Conservation (phyloP, 2,113 vertebrate genomes). For the Ceuthmochares aereus region DNA sequence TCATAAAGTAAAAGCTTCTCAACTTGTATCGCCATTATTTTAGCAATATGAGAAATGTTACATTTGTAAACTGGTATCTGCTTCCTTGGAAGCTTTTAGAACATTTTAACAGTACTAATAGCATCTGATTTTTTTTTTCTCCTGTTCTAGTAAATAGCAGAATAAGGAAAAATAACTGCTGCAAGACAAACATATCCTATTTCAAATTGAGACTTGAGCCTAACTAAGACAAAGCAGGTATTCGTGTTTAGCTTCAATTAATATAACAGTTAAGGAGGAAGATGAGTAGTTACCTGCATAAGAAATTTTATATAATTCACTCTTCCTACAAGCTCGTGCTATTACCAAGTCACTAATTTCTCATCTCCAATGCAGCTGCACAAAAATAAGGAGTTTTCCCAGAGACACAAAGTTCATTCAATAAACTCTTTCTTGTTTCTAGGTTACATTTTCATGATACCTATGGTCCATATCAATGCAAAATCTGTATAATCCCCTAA, state of each 20-base stretch:
- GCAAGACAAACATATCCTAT: constrained; percentile 10
- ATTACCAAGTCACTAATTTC: background rate
- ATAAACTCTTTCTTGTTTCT: background rate
- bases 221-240: constrained; percentile 9
- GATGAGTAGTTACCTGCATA: background rate
- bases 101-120: constrained; percentile 42
- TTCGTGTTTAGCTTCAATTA: background rate
- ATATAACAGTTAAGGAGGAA: background rate
- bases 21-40: constrained; percentile 50
- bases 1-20: constrained; percentile 46
- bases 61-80: constrained; percentile 50
- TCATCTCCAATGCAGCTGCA: background rate
- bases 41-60: constrained; percentile 44
- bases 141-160: constrained; percentile 38
- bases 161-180: constrained; percentile 1
- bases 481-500: background rate
- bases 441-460: background rate
- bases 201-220: background rate
- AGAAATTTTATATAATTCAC: background rate
- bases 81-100: constrained; percentile 41
- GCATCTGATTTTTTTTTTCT: background rate
- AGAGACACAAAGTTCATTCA: background rate
- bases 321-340: background rate
- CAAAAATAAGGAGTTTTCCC: background rate
- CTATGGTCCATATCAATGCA: background rate